These are phyloP conservation scores for Apoda limacodes DNA, from an alignment of 2,888 invertebrate genomes.

Conservation along the genomic window DNA sequence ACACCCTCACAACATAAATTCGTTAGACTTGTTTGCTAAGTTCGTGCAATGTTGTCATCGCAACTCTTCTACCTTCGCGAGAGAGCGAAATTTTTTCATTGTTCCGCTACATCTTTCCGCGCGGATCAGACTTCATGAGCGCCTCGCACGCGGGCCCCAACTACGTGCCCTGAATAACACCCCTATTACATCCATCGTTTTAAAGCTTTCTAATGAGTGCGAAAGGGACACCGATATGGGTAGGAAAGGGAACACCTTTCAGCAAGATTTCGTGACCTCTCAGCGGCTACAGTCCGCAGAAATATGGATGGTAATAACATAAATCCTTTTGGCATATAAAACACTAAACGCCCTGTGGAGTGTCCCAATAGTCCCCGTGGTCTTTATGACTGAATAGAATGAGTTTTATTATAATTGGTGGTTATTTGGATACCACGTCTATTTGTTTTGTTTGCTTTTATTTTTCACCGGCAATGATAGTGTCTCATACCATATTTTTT, in stretches of 20 bases:
- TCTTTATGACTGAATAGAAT: constrained; percentile 46
- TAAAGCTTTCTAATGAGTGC: constrained; percentile 45
- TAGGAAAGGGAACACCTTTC: constrained; percentile 35
- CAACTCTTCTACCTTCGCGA: constrained; percentile 57
- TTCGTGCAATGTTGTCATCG: constrained; percentile 58
- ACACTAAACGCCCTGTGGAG: constrained; percentile 66
- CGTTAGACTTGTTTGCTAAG: constrained; percentile 65
- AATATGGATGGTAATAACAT: constrained; percentile 71
- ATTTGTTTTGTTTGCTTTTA: too few relatives aligned
- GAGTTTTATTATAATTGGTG: too few relatives aligned
- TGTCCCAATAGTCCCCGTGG: constrained; percentile 40
- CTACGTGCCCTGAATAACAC: constrained; percentile 62
- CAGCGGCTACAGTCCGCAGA: constrained; percentile 64
- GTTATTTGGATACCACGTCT: too few relatives aligned
- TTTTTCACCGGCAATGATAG: too few relatives aligned
- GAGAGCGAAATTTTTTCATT: constrained; percentile 54
- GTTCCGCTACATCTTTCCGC: constrained; percentile 47
- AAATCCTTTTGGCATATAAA: constrained; percentile 70
- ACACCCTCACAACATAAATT: constrained; percentile 62
- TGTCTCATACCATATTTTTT: too few relatives aligned
- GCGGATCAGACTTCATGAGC: constrained; percentile 65
- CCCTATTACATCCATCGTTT: constrained; percentile 64
- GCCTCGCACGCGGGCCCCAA: constrained; percentile 42
- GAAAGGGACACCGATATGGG: constrained; percentile 37
- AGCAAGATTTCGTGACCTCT: constrained; percentile 68